Percentiles rank a stretch among this genome's conserved stretches.
These are phyloP conservation scores for Vesta saturnalis DNA, from an alignment of 2,888 invertebrate species.

Conservation along the genomic window DNA sequence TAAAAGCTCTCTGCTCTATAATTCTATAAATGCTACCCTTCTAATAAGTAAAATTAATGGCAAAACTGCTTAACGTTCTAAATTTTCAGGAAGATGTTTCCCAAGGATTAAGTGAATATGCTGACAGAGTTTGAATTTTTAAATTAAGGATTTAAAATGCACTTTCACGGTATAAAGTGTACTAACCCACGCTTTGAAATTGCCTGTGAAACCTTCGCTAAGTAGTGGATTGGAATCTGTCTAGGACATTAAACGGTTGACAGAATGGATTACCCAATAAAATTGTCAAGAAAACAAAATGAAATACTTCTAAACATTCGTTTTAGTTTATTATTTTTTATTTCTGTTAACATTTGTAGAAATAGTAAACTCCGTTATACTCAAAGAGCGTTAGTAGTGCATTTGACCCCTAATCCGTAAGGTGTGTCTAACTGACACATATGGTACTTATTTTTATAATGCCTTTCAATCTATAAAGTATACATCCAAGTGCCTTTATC, in stretches of 20 bases:
- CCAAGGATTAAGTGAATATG: neutral
- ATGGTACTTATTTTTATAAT: too few relatives aligned
- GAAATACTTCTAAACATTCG: conserved; percentile 25
- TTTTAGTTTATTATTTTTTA: conserved; percentile 6
- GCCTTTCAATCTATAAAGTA: too few relatives aligned
- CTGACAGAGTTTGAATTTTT: neutral
- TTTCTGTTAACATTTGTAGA: too few relatives aligned
- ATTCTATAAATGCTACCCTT: neutral
- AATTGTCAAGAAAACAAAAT: conserved; percentile 34
- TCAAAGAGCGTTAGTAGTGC: too few relatives aligned
- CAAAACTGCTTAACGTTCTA: neutral
- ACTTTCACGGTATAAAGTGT: conserved; percentile 19
- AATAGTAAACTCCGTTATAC: too few relatives aligned
- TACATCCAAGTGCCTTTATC: too few relatives aligned
- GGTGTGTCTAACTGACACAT: too few relatives aligned
- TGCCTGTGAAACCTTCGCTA: conserved; percentile 36
- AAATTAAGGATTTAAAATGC: conserved; percentile 17
- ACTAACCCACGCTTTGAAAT: conserved; percentile 29
- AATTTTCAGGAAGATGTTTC: neutral
- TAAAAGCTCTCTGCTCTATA: neutral
- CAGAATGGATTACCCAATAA: conserved; percentile 37
- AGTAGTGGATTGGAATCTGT: conserved; percentile 39
- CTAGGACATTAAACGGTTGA: conserved; percentile 34
- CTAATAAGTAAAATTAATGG: conserved; percentile 12
- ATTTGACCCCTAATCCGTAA: too few relatives aligned